Conservation (phyloP, 2,888 invertebrate genomes). For the Dasysyrphus tricinctus region DNA sequence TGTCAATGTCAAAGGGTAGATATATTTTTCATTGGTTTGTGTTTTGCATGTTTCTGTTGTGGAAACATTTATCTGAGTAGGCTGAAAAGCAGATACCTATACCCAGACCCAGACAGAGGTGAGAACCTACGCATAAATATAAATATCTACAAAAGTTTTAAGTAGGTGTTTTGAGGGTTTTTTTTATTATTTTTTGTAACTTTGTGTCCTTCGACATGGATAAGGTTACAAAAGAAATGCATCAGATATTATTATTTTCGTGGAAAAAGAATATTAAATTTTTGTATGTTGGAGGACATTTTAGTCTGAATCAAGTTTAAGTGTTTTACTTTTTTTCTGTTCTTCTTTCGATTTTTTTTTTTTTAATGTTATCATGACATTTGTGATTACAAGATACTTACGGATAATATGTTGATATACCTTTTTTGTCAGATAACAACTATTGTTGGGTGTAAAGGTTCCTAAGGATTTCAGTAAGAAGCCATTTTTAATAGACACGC, state of each 20-base stretch:
- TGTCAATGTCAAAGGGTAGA: constrained; percentile 23
- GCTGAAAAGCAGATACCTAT: background rate
- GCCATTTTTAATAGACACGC: too few species aligned
- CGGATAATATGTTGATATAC: too few species aligned
- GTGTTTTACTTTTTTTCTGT: background rate
- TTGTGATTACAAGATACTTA: background rate
- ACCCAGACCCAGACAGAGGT: background rate
- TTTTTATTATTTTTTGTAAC: background rate
- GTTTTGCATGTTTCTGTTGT: background rate
- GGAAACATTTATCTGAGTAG: constrained; percentile 16
- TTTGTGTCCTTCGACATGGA: constrained; percentile 2
- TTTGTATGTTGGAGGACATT: background rate
- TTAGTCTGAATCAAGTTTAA: background rate
- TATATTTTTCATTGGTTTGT: background rate
- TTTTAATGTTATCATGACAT: background rate
- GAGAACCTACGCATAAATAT: background rate
- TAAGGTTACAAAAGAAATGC: constrained; percentile 1
- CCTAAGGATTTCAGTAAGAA: too few species aligned
- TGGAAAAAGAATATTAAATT: background rate
- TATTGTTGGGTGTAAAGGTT: too few species aligned
- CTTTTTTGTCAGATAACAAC: too few species aligned
- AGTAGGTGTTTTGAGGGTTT: constrained; percentile 17
- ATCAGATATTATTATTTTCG: background rate
- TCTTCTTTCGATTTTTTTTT: background rate
- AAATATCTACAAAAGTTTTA: background rate